phyloP scores from a whole-genome alignment of 2,888 invertebrate genomes.

The Neoaliturus tenellus region DNA sequence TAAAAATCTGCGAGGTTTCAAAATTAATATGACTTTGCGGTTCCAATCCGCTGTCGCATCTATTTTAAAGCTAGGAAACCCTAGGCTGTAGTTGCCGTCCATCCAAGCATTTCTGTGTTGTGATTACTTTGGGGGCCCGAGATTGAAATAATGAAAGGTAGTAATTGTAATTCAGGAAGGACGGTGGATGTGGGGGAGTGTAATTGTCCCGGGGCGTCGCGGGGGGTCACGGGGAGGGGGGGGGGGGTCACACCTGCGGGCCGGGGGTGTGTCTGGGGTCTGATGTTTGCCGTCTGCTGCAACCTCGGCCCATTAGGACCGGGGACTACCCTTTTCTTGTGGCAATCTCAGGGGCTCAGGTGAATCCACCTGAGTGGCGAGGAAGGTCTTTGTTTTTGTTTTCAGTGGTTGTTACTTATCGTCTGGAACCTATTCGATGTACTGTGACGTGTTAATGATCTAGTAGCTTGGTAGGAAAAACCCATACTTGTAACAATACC shows the following conservation, averaged over 20 bases:
- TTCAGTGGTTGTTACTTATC: background rate
- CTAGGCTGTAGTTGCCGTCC: too few species aligned
- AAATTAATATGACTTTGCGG: too few species aligned
- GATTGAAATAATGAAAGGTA: conserved; percentile 31
- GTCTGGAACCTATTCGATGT: too few species aligned
- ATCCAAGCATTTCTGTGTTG: too few species aligned
- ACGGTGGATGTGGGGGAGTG: background rate
- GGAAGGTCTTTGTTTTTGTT: background rate
- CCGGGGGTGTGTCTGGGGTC: background rate
- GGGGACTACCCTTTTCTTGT: background rate
- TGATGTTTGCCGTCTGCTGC: conserved; percentile 15
- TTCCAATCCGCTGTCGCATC: too few species aligned
- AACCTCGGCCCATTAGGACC: background rate
- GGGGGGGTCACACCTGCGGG: background rate
- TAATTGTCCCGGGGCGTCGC: conserved; percentile 12
- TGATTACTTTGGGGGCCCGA: background rate
- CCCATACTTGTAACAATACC: too few species aligned
- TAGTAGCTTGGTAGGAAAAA: too few species aligned
- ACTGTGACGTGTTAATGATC: too few species aligned
- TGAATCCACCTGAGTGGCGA: background rate
- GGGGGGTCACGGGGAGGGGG: conserved; percentile 2
- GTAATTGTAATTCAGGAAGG: conserved; percentile 15
- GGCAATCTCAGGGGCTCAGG: background rate
- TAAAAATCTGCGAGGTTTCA: too few species aligned
- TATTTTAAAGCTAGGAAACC: too few species aligned